phyloP scores from a whole-genome alignment of 2,113 vertebrate species.

The Struthidea cinerea region DNA sequence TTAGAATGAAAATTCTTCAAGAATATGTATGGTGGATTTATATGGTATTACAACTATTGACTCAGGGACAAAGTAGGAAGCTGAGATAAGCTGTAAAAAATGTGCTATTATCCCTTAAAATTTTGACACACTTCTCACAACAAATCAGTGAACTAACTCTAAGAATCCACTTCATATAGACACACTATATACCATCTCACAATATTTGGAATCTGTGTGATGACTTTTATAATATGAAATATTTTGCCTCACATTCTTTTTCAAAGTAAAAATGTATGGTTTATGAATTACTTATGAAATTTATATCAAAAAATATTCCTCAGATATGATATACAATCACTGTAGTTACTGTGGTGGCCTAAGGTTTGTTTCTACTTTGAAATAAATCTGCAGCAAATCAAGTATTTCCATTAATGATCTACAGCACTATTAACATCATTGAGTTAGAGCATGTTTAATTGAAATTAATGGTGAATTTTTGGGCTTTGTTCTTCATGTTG shows the following conservation, averaged over 20 bases:
- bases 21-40: not conserved
- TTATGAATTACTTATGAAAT: not conserved
- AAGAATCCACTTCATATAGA: not conserved
- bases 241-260: not conserved
- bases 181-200: not conserved
- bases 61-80: not conserved
- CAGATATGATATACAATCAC: not conserved
- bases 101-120: not conserved
- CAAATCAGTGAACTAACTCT: not conserved
- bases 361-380: not conserved
- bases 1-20: not conserved
- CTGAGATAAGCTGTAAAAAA: not conserved
- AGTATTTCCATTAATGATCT: not conserved
- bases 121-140: not conserved
- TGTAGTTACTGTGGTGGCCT: not conserved
- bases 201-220: not conserved
- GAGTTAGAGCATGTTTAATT: not conserved
- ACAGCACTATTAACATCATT: not conserved
- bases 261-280: not conserved
- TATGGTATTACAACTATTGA: not conserved
- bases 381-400: not conserved
- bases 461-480: not conserved
- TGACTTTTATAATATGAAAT: not conserved
- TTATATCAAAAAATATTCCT: not conserved
- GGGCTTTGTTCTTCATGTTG: not conserved